Base-by-base conservation (phyloP, 1,140 invertebrate genomes). In the Drosophila sucinea region DNA sequence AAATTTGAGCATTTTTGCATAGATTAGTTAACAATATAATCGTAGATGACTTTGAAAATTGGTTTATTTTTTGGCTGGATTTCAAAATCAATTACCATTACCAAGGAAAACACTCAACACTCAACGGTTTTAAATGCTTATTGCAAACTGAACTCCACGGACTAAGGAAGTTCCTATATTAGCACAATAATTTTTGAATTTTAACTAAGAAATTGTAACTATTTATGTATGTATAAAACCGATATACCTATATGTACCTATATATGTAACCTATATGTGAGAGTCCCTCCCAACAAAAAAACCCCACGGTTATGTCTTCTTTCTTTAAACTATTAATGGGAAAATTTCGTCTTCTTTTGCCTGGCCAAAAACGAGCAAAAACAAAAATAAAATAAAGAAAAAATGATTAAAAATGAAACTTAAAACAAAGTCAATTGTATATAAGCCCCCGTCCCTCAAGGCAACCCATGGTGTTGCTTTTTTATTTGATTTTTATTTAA, bases 101-200 rank as follows among this genome's bases (percentile, higher is more conserved):
- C 69, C 55, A 55, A 23, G 33, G 7, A 30, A n/a, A 32, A 38
- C 11, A 27, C 30, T 17, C 23, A 55, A 56, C 23, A 73, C 64
- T 79, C 67, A 73, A 73, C 8, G 72, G 69, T 82, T 87, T 85
- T 73, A 67, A 60, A 73, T 57, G 66, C 66, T 55, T 56, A 63
- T 40, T 25, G 44, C 63, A 41, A 65, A 70, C 73, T 70, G 74
- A 60, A 10, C 56, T 57, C 35, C 75, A 68, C 79, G 83, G 62
- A 82, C 76, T 71, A 73, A 67, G 25, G 66, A 55, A 77, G 82
- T 86, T 86, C 82, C 82, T 86, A 87, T 70, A 81, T 64, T 73
- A 86, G 82, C 82, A 86, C 82, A 86, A 86, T 86, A 86, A 86
- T 86, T 86, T 86, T 87, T 66, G 71, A 82, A 67, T 56, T 68